Percentiles rank a stretch among this genome's conserved stretches.
Conservation (phyloP, 1,140 invertebrate genomes). For the Macrotrachela quadricornifera region DNA sequence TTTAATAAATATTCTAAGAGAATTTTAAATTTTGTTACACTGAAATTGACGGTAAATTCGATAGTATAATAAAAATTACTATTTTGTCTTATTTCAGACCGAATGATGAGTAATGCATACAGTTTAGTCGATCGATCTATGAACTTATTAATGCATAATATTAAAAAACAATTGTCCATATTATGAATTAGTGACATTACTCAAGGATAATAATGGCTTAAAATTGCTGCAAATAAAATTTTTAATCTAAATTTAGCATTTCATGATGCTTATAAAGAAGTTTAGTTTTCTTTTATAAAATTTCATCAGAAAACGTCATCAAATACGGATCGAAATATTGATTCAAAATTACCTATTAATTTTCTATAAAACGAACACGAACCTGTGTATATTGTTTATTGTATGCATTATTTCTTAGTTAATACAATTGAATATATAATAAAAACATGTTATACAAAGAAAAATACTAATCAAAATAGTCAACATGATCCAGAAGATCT, state of each 20-base stretch:
- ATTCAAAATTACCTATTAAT: too few species aligned
- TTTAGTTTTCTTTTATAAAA: slow-evolving; percentile 46
- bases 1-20: too few species aligned
- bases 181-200: slow-evolving; percentile 76
- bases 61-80: too few species aligned
- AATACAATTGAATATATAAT: slow-evolving; percentile 96
- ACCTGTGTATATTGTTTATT: slow-evolving; percentile 91
- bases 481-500: slow-evolving; percentile 72
- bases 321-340: too few species aligned
- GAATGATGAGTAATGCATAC: slow-evolving; percentile 93
- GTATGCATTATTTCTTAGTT: slow-evolving; percentile 81
- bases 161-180: slow-evolving; percentile 68
- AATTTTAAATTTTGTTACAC: too few species aligned
- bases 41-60: too few species aligned
- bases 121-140: slow-evolving; percentile 72
- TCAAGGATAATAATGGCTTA: slow-evolving; percentile 96
- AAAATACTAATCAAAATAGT: slow-evolving; percentile 44
- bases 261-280: slow-evolving; percentile 50
- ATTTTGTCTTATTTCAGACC: too few species aligned
- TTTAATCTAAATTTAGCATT: slow-evolving; percentile 84
- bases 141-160: slow-evolving; percentile 84
- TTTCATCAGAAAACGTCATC: neutral
- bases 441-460: slow-evolving; percentile 67
- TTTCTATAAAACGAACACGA: slow-evolving; percentile 45
- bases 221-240: slow-evolving; percentile 95